Conservation (phyloP, 2,113 vertebrate genomes). For the Turdus rufiventris region DNA sequence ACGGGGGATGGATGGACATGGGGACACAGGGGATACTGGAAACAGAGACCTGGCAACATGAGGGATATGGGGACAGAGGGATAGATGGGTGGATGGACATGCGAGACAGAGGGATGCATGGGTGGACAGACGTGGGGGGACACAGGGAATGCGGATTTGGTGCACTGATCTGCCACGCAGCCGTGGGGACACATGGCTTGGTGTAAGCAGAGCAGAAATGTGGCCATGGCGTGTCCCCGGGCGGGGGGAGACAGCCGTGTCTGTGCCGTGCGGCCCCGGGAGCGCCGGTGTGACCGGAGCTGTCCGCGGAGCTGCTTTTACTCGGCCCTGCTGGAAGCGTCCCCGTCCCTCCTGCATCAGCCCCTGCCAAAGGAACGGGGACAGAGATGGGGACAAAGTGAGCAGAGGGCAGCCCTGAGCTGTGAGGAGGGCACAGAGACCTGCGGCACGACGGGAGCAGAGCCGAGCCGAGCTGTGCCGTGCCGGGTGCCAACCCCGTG, state of each 20-base stretch:
- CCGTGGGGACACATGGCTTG: fast-evolving
- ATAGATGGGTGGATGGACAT: neutral
- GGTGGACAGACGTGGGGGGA: no score
- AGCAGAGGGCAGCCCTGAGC: neutral
- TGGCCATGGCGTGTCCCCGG: fast-evolving
- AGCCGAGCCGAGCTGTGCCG: neutral
- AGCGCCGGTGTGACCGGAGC: neutral
- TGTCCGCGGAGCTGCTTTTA: no score
- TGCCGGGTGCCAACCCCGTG: neutral
- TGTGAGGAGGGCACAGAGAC: neutral
- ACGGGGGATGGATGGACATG: neutral
- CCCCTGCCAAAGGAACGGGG: neutral
- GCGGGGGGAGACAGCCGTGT: neutral
- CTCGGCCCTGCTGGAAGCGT: neutral
- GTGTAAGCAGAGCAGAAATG: neutral
- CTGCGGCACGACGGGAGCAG: neutral
- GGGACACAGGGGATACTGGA: neutral
- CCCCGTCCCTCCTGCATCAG: neutral
- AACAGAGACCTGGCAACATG: neutral
- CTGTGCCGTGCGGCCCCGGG: neutral
- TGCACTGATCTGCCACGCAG: fast-evolving
- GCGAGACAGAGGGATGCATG: neutral
- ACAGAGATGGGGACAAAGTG: neutral
- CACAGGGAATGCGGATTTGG: no score
- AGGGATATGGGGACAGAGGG: no score